Conservation (phyloP, 2,888 invertebrate genomes). For the Platycnemis pennipes region DNA sequence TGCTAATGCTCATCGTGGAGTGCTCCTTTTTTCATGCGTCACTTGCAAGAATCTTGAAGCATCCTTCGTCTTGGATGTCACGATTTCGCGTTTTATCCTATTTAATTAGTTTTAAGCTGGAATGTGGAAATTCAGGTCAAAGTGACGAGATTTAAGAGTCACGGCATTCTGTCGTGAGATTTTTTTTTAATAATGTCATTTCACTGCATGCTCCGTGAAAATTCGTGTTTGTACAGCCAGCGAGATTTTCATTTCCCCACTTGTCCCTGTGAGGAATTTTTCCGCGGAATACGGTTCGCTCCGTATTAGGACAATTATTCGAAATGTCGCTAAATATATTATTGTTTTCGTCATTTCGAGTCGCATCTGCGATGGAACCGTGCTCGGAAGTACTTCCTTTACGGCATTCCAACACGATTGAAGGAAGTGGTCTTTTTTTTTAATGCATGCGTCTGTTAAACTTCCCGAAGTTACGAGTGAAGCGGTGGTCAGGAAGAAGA, state of each 20-base stretch:
- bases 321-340: background rate
- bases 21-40: background rate
- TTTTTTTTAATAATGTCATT: background rate
- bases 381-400: background rate
- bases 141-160: slow-evolving; percentile 1
- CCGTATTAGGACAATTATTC: background rate
- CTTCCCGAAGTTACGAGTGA: background rate
- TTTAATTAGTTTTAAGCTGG: background rate
- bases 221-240: background rate
- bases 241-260: background rate
- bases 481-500: background rate
- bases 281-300: background rate
- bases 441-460: background rate
- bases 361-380: background rate
- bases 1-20: background rate
- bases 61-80: background rate
- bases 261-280: background rate
- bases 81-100: background rate
- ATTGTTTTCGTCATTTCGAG: background rate
- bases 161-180: background rate
- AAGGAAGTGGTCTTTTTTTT: background rate
- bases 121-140: background rate
- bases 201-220: background rate
- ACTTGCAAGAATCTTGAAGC: background rate
- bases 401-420: background rate